These are phyloP conservation scores for Siniperca obscura DNA, from an alignment of 2,797 vertebrate genomes.

Conservation along the genomic window DNA sequence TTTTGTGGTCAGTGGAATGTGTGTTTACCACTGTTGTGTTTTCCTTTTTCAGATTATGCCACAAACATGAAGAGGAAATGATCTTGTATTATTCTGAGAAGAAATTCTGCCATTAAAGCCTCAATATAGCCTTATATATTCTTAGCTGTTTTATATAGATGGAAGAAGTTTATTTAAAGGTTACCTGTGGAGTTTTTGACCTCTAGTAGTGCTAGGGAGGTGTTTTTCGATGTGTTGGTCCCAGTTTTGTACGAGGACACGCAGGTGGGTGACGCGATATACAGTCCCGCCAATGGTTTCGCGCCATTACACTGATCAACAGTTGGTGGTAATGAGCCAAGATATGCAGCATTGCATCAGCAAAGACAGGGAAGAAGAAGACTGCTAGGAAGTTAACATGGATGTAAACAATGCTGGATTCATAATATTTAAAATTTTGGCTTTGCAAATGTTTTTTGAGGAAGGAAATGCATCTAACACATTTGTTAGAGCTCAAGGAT, in stretches of 20 bases:
- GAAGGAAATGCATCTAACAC: background rate
- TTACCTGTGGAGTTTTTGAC: background rate
- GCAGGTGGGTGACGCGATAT: background rate
- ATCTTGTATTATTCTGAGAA: background rate
- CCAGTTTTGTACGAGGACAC: too few species aligned
- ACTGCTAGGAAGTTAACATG: background rate
- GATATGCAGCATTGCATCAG: background rate
- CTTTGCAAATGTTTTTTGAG: background rate
- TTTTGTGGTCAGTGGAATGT: slow-evolving; percentile 42
- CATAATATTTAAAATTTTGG: too few species aligned
- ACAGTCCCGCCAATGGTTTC: background rate
- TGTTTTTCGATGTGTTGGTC: too few species aligned
- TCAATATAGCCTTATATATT: background rate
- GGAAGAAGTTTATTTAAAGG: background rate
- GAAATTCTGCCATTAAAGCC: background rate
- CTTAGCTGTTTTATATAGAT: background rate
- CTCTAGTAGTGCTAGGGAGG: too few species aligned
- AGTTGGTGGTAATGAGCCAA: background rate
- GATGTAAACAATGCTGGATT: background rate
- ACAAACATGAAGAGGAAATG: background rate
- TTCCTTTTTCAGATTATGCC: background rate
- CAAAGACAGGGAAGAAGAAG: background rate
- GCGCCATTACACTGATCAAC: background rate
- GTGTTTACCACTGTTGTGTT: slow-evolving; percentile 20
- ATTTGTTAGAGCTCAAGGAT: background rate